Evolutionary conservation across 2,113 vertebrate genomes (phyloP).

Genomic region (Onychorhynchus coronatus): DNA sequence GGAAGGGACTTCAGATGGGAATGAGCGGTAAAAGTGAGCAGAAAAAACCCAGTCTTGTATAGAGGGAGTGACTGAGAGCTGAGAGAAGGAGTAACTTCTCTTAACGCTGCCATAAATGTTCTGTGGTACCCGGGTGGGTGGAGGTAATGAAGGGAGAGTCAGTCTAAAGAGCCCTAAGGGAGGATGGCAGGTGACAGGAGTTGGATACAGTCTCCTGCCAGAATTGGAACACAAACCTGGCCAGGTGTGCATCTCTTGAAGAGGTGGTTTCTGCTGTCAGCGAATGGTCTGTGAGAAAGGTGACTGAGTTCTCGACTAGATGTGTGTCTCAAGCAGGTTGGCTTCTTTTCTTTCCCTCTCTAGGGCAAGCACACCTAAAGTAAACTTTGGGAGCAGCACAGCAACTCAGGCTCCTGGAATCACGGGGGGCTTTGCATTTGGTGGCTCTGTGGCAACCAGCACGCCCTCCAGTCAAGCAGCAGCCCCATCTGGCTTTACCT

Average conservation of each 20-base stretch:
- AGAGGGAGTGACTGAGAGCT: neutral
- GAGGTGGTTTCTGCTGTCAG: neutral
- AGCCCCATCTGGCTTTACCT: conserved; percentile 66
- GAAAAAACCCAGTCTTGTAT: accelerated
- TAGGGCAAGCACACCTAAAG: conserved; percentile 34
- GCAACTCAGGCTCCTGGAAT: neutral
- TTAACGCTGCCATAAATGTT: accelerated
- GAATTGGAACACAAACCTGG: neutral
- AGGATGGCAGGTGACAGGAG: neutral
- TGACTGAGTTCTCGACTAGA: accelerated
- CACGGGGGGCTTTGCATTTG: conserved; percentile 43
- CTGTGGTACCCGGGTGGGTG: neutral
- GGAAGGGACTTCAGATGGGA: neutral
- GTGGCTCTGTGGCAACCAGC: neutral
- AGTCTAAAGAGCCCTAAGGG: accelerated
- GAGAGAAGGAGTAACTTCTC: neutral
- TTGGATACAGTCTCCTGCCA: neutral
- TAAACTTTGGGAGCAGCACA: conserved; percentile 61
- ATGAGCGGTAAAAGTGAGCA: neutral
- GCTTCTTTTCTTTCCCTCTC: neutral
- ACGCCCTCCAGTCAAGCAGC: conserved; percentile 62
- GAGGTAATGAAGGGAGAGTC: neutral
- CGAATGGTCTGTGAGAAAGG: neutral
- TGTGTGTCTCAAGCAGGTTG: neutral
- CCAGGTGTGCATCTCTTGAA: neutral